phyloP scores from a whole-genome alignment of 2,113 vertebrate species.

The Caranx melampygus region DNA sequence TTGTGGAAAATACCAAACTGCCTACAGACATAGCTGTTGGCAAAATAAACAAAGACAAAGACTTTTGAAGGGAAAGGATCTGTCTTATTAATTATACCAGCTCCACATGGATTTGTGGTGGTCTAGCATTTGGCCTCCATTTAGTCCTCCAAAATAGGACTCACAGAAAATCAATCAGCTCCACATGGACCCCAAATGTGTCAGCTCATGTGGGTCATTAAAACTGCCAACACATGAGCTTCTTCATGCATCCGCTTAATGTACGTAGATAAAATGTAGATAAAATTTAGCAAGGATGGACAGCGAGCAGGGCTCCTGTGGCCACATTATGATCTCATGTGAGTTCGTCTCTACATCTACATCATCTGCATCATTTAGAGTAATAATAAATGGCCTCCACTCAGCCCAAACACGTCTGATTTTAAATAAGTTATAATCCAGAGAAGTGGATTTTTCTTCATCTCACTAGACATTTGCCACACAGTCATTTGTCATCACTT shows the following conservation, averaged over 20 bases:
- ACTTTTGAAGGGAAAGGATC: neutral
- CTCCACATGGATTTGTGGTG: neutral
- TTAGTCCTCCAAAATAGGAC: neutral
- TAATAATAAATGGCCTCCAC: neutral
- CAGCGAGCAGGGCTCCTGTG: neutral
- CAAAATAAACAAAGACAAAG: neutral
- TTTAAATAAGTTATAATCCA: too few relatives aligned
- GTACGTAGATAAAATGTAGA: too few relatives aligned
- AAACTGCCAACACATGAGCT: neutral
- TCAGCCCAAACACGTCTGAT: too few relatives aligned
- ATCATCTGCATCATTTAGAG: neutral
- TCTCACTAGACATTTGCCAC: neutral
- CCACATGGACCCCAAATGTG: neutral
- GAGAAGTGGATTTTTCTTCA: neutral
- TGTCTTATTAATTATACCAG: neutral
- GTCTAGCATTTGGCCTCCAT: neutral
- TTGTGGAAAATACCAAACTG: neutral
- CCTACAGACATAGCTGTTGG: neutral
- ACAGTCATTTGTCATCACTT: neutral
- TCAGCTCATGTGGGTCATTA: conserved; percentile 2
- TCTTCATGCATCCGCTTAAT: neutral
- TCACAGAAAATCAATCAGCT: neutral
- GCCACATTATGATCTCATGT: neutral
- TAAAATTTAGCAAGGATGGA: neutral
- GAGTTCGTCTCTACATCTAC: neutral